Base-by-base conservation (phyloP, 1,140 invertebrate genomes). In the Zaprionus africanus region DNA sequence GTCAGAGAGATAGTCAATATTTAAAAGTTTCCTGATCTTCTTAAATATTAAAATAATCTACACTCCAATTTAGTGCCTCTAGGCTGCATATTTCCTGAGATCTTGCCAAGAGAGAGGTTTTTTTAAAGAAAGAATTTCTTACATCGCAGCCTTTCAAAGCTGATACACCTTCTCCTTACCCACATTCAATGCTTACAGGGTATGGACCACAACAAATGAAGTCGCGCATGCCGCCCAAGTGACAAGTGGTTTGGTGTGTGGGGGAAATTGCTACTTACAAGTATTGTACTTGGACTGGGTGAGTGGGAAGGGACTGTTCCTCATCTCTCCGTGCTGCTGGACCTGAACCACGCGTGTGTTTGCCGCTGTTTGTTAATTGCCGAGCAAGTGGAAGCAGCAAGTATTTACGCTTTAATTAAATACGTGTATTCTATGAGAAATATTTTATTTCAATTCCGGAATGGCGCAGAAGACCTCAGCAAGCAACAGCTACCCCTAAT, bases 381-480 rank as follows among this genome's bases (percentile, higher is more conserved):
- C 59, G 69, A 56, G 69, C 61, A 61, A 19, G 3, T 38, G 74
- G 60, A 66, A 66, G 43, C 57, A 31, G 22, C 63, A 73, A 67
- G 63, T 67, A 77, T 73, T 67, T 73, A 26, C 58, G 70, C 53
- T 67, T 77, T 77, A 77, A 77, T 77, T 77, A 77, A 67, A 73
- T 77, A 60, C 66, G 57, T 73, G 63, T 46, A 34, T 41, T 38
- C 22, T 59, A 59, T 71, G 31, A 34, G 43, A 54, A 51, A 49
- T 9, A 49, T 72, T 72, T 62, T 49, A 53, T 76, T 54, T 41
- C 56, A 76, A 56, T 65, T 64, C 36, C 61, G 38, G 51, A 22
- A 12, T 43, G 19, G n/a, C 2, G 19, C 4, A 15, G 7, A 26
- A 24, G 59, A n/a, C 26, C 12, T 4, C 43, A 49, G 15, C 31